Evolutionary conservation across 2,888 invertebrate genomes (phyloP).

Genomic region (Homarus gammarus): DNA sequence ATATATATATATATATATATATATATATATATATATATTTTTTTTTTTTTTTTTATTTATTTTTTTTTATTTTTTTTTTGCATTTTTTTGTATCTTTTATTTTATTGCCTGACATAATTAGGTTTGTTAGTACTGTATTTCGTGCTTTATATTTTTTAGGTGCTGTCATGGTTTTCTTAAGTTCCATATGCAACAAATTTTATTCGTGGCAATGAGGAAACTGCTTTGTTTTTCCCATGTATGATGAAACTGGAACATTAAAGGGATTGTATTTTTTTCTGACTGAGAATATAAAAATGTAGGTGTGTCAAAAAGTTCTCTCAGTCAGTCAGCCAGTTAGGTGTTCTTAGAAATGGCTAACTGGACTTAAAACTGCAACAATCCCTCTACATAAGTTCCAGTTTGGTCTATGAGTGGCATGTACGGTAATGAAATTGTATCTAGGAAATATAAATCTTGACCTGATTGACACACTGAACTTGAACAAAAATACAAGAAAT

Average conservation of each 20-base stretch:
- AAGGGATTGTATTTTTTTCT: neutral
- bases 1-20: no score
- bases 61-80: neutral
- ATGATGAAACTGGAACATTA: slow-evolving; percentile 24
- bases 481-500: neutral
- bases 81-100: neutral
- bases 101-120: neutral
- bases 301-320: neutral
- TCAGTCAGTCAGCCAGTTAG: no score
- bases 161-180: slow-evolving; percentile 24
- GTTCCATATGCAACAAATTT: neutral
- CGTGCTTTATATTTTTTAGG: slow-evolving; percentile 1
- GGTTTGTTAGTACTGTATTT: neutral
- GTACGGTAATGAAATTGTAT: slow-evolving; percentile 23
- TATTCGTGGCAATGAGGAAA: neutral
- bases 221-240: neutral
- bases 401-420: slow-evolving; percentile 35
- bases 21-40: no score
- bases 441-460: slow-evolving; percentile 1
- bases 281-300: neutral
- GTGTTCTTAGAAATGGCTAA: no score
- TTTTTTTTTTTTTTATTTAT: no score
- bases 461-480: neutral
- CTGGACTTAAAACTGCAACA: no score
- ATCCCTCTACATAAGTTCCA: neutral